Base-by-base conservation (phyloP, 2,113 vertebrate genomes). In the Rhynchopsitta pachyrhyncha region DNA sequence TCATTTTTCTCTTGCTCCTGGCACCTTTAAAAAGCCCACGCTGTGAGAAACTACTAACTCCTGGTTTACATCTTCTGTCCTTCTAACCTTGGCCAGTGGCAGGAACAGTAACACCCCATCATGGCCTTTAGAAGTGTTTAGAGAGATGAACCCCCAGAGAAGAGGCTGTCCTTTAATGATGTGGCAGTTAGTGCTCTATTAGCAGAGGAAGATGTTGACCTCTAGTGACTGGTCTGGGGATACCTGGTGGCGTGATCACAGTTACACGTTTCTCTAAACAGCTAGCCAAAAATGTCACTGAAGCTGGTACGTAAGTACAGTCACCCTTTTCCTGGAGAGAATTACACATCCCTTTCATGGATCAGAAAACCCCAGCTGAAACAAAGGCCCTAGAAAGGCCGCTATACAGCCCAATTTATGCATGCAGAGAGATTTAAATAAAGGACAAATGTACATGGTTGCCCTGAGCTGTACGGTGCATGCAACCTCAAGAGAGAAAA, bases 201-300 rank as follows among this genome's bases (percentile, higher is more conserved):
- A 70, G n/a, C 31, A 63, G 79, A 75, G 80, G 84, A 83, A 90
- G 60, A 92, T 92, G 90, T 95, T 96, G 95, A 92, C 88, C 90
- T 97, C 93, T 94, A 92, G 90, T 92, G 95, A 93, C 93, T 86
- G 42, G 27, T 79, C 74, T 53, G 62, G 78, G 89, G 68, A 96
- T 83, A 79, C 88, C 46, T 95, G 74, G 78, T 84, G 76, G 50
- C 42, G 13, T 20, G 27, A 80, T 47, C 62, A 86, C 41, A 86
- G 29, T 9, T 13, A 50, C 67, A 67, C 0, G 0, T n/a, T 84
- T 46, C 64, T 82, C 28, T 8, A 42, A 90, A 35, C 41, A 86
- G 31, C 53, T n/a, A 52, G 46, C 9, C 73, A 84, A 86, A 76
- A 53, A 70, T 39, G 39, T 46, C 82, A 55, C 20, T 46, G 53